Evolutionary conservation across 2,888 invertebrate species (phyloP).

Genomic region (Dolomedes plantarius): DNA sequence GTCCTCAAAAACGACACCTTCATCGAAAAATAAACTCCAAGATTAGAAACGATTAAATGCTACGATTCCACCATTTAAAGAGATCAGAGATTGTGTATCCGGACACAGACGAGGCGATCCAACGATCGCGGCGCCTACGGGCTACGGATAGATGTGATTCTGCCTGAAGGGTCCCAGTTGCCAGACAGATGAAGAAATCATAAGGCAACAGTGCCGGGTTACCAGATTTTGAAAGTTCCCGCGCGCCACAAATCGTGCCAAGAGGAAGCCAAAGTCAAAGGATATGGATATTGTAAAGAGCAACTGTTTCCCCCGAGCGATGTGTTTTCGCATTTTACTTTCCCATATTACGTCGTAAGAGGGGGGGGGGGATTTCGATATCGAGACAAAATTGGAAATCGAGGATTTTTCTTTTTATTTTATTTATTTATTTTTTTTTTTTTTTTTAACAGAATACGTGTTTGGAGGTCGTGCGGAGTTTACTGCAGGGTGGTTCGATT

Average conservation of each 20-base stretch:
- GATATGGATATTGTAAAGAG: not conserved
- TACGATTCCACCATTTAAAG: not conserved
- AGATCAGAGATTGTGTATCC: not conserved
- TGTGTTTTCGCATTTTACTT: too few relatives aligned
- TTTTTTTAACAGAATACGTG: too few relatives aligned
- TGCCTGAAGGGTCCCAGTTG: not conserved
- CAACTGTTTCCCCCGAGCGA: not conserved
- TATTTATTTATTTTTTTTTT: too few relatives aligned
- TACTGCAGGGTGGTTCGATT: too few relatives aligned
- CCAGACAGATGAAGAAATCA: constrained; percentile 4
- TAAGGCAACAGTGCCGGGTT: constrained; percentile 28
- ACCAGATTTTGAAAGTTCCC: constrained; percentile 30
- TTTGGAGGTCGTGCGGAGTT: too few relatives aligned
- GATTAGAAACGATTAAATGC: not conserved
- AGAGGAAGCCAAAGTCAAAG: not conserved
- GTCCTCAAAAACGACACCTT: not conserved
- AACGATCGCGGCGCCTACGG: not conserved
- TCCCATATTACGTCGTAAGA: too few relatives aligned
- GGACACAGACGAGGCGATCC: not conserved
- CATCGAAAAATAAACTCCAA: not conserved
- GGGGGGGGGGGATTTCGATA: too few relatives aligned
- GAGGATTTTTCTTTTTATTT: too few relatives aligned
- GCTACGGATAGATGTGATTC: not conserved
- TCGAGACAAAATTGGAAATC: too few relatives aligned
- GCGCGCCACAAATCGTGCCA: constrained; percentile 28